Conservation (phyloP, 1,140 invertebrate genomes). For the Thaumetopoea pityocampa region DNA sequence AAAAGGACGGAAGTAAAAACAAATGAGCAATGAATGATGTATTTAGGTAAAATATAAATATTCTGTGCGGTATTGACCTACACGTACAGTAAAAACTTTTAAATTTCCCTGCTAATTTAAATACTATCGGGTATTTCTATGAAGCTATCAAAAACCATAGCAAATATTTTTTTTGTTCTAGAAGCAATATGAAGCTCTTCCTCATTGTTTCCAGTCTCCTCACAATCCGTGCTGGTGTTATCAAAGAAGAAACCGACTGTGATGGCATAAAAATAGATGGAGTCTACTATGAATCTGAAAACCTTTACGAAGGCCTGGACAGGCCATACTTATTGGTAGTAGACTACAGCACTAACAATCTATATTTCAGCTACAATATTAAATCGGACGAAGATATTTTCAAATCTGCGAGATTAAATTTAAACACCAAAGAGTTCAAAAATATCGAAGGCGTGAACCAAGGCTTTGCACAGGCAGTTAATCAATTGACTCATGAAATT, state of each 20-base stretch:
- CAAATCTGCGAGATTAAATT: slow-evolving; percentile 37
- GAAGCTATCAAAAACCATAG: no score
- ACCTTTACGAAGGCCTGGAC: slow-evolving; percentile 36
- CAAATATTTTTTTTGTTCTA: slow-evolving; percentile 13
- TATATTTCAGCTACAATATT: slow-evolving; percentile 52
- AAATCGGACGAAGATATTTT: slow-evolving; percentile 36
- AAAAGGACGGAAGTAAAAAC: no score
- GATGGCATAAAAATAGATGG: slow-evolving; percentile 31
- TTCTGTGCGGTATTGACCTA: no score
- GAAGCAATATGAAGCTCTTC: slow-evolving; percentile 31
- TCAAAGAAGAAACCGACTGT: slow-evolving; percentile 34
- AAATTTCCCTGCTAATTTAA: no score
- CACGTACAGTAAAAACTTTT: no score
- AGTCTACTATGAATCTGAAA: slow-evolving; percentile 32
- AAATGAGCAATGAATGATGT: no score
- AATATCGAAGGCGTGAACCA: slow-evolving; percentile 38
- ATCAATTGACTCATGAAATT: slow-evolving; percentile 36
- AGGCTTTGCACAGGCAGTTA: slow-evolving; percentile 52
- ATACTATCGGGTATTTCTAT: no score
- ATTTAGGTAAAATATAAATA: no score
- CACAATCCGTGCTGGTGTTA: slow-evolving; percentile 28
- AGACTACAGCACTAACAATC: slow-evolving; percentile 38
- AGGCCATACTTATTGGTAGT: slow-evolving; percentile 44
- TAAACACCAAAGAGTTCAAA: slow-evolving; percentile 47
- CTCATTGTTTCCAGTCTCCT: slow-evolving; percentile 26